Conservation (phyloP, 1,140 invertebrate genomes). For the Lepidostoma basale region DNA sequence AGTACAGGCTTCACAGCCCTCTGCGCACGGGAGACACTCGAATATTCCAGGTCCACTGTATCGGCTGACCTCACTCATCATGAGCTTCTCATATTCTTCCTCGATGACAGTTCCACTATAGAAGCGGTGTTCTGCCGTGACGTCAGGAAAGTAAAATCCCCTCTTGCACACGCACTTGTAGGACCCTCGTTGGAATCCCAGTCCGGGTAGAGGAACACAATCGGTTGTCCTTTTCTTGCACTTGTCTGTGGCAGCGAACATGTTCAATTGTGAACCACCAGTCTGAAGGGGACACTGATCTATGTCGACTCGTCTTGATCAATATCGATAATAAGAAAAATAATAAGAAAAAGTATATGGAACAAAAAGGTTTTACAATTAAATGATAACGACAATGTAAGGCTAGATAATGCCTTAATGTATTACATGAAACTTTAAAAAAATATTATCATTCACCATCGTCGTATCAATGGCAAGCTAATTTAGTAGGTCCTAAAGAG, state of each 20-base stretch:
- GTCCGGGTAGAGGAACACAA: slow-evolving; percentile 84
- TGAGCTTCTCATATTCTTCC: slow-evolving; percentile 90
- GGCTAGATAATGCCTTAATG: too few relatives aligned
- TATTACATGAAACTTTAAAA: too few relatives aligned
- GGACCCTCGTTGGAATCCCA: slow-evolving; percentile 91
- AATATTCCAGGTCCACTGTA: slow-evolving; percentile 76
- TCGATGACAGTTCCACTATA: slow-evolving; percentile 92
- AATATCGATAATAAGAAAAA: slow-evolving; percentile 94
- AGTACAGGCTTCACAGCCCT: slow-evolving; percentile 87
- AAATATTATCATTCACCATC: too few relatives aligned
- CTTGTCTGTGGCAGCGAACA: slow-evolving; percentile 92
- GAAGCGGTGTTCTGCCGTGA: slow-evolving; percentile 72
- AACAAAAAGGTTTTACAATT: too few relatives aligned
- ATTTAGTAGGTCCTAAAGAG: too few relatives aligned
- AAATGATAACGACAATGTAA: too few relatives aligned
- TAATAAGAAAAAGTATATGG: too few relatives aligned
- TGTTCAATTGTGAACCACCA: slow-evolving; percentile 84
- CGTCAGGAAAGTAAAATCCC: slow-evolving; percentile 90
- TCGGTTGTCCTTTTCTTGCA: slow-evolving; percentile 89
- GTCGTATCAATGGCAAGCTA: too few relatives aligned
- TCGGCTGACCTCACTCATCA: slow-evolving; percentile 74
- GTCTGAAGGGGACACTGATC: slow-evolving; percentile 86
- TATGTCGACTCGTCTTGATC: slow-evolving; percentile 92
- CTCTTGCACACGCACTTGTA: slow-evolving; percentile 89
- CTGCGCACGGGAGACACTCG: slow-evolving; percentile 87